Percentiles rank a stretch among this genome's conserved stretches.
Evolutionary conservation across 2,888 invertebrate species (phyloP).

Genomic region (Lasioglossum lativentre): DNA sequence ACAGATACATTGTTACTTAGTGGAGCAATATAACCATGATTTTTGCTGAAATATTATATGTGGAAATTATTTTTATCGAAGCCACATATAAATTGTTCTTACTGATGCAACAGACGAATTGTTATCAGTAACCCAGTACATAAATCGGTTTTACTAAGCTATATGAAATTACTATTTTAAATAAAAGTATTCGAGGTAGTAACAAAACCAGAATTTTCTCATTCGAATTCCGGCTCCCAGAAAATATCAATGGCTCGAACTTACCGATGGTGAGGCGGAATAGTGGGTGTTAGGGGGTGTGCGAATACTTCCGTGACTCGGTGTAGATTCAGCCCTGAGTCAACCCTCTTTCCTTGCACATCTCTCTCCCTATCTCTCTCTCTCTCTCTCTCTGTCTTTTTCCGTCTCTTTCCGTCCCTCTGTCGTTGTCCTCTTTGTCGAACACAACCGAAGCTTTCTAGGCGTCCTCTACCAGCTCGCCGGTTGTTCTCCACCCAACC

Average conservation of each 20-base stretch:
- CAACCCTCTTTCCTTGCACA: slow-evolving; percentile 34
- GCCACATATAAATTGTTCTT: not conserved
- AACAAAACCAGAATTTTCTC: not conserved
- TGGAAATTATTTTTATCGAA: not conserved
- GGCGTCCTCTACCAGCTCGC: slow-evolving; percentile 37
- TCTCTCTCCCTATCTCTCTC: slow-evolving; percentile 41
- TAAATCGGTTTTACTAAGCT: not conserved
- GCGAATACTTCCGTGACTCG: slow-evolving; percentile 9
- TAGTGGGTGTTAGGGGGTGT: slow-evolving; percentile 2
- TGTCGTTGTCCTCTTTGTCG: slow-evolving; percentile 6
- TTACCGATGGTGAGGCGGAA: slow-evolving; percentile 3
- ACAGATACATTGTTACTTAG: no score
- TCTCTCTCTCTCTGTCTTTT: slow-evolving; percentile 60
- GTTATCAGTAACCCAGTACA: not conserved
- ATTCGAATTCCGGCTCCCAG: not conserved
- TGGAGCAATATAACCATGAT: no score
- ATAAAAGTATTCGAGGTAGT: not conserved
- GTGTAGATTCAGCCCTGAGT: slow-evolving; percentile 44
- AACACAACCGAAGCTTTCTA: slow-evolving; percentile 33
- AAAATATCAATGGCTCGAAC: slow-evolving; percentile 4
- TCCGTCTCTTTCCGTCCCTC: slow-evolving; percentile 67
- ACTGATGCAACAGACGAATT: not conserved
- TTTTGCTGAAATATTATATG: no score
- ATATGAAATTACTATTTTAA: not conserved
- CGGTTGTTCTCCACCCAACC: slow-evolving; percentile 72